phyloP scores from a whole-genome alignment of 1,140 invertebrate genomes.

The Uloborus diversus region DNA sequence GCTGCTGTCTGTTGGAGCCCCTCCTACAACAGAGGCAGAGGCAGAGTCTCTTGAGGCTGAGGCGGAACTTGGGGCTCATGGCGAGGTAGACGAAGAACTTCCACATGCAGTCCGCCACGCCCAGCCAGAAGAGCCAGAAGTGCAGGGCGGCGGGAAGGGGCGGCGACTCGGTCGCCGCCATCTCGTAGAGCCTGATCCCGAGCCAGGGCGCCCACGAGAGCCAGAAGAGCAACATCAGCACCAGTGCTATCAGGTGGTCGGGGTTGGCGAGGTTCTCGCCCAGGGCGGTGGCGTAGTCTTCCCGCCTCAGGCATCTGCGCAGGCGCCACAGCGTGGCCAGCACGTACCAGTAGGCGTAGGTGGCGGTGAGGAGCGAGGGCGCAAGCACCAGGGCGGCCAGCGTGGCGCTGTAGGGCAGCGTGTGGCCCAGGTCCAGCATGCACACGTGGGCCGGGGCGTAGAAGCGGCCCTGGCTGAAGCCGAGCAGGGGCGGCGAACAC shows the following conservation, averaged over 20 bases:
- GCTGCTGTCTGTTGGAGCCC: slow-evolving; percentile 74
- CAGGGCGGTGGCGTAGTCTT: slow-evolving; percentile 90
- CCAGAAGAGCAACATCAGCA: slow-evolving; percentile 88
- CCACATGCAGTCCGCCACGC: slow-evolving; percentile 92
- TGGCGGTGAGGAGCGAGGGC: slow-evolving; percentile 90
- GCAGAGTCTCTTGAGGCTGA: slow-evolving; percentile 85
- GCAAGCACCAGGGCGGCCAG: slow-evolving; percentile 88
- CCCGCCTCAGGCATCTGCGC: slow-evolving; percentile 80
- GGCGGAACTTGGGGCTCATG: slow-evolving; percentile 88
- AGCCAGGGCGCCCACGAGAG: slow-evolving; percentile 93
- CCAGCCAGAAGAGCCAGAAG: slow-evolving; percentile 92
- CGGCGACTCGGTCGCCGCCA: slow-evolving; percentile 63
- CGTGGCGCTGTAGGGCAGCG: slow-evolving; percentile 91
- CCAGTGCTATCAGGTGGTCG: slow-evolving; percentile 93
- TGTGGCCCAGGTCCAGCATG: slow-evolving; percentile 93
- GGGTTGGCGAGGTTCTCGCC: slow-evolving; percentile 90
- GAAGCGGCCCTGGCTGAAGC: slow-evolving; percentile 81
- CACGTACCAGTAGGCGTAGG: slow-evolving; percentile 93
- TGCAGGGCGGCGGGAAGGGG: slow-evolving; percentile 83
- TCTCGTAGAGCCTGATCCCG: slow-evolving; percentile 74
- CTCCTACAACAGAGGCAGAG: slow-evolving; percentile 84
- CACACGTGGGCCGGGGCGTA: slow-evolving; percentile 89
- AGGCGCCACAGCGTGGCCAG: slow-evolving; percentile 87
- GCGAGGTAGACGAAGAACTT: slow-evolving; percentile 89
- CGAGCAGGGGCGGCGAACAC: slow-evolving; percentile 89